Conservation (phyloP, 2,888 invertebrate genomes). For the Pachycephus smyrnensis region DNA sequence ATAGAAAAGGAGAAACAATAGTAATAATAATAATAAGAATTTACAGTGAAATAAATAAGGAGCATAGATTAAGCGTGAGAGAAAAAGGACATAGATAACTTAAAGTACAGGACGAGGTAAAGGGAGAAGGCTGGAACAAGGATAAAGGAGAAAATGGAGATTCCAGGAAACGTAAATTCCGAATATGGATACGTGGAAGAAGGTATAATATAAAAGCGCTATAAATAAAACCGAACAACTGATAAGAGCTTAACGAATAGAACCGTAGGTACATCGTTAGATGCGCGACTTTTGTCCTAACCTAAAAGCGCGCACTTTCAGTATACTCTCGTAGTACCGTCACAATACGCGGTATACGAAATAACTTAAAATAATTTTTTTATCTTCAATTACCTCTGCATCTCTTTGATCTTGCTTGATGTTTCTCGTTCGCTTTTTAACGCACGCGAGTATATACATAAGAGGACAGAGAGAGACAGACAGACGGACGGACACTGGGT, state of each 20-base stretch:
- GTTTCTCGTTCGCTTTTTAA: background rate
- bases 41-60: background rate
- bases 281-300: background rate
- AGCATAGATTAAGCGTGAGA: background rate
- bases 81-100: background rate
- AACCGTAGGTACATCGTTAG: background rate
- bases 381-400: background rate
- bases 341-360: background rate
- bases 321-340: background rate
- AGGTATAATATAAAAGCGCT: constrained; percentile 48
- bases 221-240: constrained; percentile 45
- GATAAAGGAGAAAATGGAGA: background rate
- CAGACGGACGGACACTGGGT: background rate
- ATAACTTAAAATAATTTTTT: background rate
- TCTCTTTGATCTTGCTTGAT: background rate
- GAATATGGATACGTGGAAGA: constrained; percentile 9
- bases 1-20: background rate
- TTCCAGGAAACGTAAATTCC: background rate
- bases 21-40: background rate
- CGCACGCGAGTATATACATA: background rate
- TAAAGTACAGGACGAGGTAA: background rate
- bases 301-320: background rate
- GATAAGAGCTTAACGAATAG: constrained; percentile 26
- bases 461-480: background rate
- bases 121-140: background rate